phyloP scores from a whole-genome alignment of 1,140 invertebrate species.

The Drosophila sp. region DNA sequence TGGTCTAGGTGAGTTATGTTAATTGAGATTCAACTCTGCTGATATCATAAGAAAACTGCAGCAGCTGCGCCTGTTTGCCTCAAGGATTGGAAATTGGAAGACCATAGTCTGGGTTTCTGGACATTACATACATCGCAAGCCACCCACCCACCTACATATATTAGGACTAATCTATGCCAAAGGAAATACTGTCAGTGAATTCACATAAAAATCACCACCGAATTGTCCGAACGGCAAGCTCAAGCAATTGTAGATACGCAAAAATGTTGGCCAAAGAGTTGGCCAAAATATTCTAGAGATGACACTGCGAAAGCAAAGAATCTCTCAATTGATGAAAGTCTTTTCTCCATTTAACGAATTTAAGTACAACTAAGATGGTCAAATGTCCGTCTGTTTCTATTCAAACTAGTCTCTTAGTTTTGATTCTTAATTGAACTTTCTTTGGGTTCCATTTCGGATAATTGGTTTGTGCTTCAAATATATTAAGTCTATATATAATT shows the following conservation, averaged over 20 bases:
- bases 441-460: no score
- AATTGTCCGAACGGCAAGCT: constrained; percentile 12
- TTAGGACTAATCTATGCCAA: constrained; percentile 56
- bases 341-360: no score
- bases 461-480: no score
- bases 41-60: constrained; percentile 53
- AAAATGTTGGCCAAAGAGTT: constrained; percentile 36
- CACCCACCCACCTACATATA: constrained; percentile 34
- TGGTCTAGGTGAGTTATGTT: constrained; percentile 71
- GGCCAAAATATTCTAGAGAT: constrained; percentile 4
- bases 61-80: constrained; percentile 43
- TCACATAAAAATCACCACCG: constrained; percentile 59
- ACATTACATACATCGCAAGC: not conserved
- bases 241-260: constrained; percentile 7
- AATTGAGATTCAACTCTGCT: constrained; percentile 63
- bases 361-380: no score
- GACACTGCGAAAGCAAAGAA: not conserved
- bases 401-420: no score
- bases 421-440: no score
- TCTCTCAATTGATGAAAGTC: no score
- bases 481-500: no score
- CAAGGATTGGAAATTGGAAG: constrained; percentile 20
- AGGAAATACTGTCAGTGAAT: constrained; percentile 22
- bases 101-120: constrained; percentile 39
- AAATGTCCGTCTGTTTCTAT: no score